Base-by-base conservation (phyloP, 2,797 vertebrate genomes). In the Oryzias sinensis region DNA sequence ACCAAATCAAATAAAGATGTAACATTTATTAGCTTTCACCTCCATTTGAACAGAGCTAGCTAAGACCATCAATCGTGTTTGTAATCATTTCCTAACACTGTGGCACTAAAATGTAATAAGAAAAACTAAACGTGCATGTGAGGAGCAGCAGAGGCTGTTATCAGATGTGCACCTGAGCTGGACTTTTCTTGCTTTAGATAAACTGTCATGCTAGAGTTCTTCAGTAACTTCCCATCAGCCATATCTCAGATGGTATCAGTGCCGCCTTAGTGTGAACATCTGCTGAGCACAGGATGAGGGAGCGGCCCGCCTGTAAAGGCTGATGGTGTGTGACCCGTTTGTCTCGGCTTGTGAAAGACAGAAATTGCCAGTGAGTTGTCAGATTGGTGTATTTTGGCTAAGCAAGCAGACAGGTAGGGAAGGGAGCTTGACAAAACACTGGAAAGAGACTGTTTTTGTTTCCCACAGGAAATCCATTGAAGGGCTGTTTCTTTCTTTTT, bases 241-340 rank as follows among this genome's bases (percentile, higher is more conserved):
- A 2, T 70, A 85, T 77, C 22, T 42, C 16, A 74, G 81, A 82
- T 79, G 40, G 43, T 72, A 73, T 84, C 76, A 65, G 68, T 65
- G 58, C 37, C 27, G 42, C 65, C 57, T 57, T n/a, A 49, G 20
- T 44, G 46, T 42, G 67, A 72, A 72, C 86, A 86, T 74, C 84
- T 86, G 82, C 54, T 24, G 60, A 56, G 48, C 55, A 50, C 74
- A 62, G 77, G 74, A 84, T 83, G 75, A 49, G 77, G 72, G 73
- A 57, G 14, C 20, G 2, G 22, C 24, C 50, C 67, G 33, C 8
- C 64, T 70, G 62, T 77, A 63, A 76, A 70, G 17, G 48, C 57
- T 44, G 50, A 43, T 40, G 46, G 29, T 14, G 67, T 66, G 59
- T 55, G 51, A 73, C 54, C 49, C 61, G n/a, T 65, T 84, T 84